A percentile compares a stretch with the other conserved stretches of the same genome.
Conservation (phyloP, 2,888 invertebrate species). For the Nephrotoma guestfalica region DNA sequence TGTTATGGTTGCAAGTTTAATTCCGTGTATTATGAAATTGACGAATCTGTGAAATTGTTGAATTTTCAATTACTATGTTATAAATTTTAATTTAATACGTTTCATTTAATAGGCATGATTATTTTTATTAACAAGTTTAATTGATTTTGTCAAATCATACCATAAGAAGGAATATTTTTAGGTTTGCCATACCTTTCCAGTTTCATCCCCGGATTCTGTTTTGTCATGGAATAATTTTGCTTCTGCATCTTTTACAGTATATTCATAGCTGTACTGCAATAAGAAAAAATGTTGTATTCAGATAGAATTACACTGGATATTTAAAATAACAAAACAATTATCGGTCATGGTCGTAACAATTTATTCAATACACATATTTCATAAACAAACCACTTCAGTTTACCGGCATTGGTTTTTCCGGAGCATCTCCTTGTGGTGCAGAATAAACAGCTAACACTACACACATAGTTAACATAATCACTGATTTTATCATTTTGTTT, state of each 20-base stretch:
- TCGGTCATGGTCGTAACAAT: not conserved
- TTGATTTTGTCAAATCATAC: not conserved
- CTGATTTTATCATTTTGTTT: constrained; percentile 18
- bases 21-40: not conserved
- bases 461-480: constrained; percentile 16
- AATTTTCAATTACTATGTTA: no score
- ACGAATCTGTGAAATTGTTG: not conserved
- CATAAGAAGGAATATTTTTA: not conserved
- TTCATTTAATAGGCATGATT: no score
- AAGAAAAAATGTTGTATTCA: constrained; percentile 1
- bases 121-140: no score
- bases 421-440: constrained; percentile 19
- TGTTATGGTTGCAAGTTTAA: not conserved
- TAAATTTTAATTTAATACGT: no score
- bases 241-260: constrained; percentile 56
- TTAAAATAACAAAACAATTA: not conserved
- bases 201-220: constrained; percentile 47
- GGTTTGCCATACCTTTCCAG: constrained; percentile 35
- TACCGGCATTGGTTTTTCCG: constrained; percentile 23
- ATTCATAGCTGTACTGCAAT: constrained; percentile 54
- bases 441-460: constrained; percentile 14
- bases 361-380: not conserved
- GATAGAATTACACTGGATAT: not conserved
- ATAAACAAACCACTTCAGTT: constrained; percentile 7
- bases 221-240: constrained; percentile 53